Percentiles rank a stretch among this genome's conserved stretches.
phyloP scores from a whole-genome alignment of 2,888 invertebrate species.

The Nomada lathburiana region DNA sequence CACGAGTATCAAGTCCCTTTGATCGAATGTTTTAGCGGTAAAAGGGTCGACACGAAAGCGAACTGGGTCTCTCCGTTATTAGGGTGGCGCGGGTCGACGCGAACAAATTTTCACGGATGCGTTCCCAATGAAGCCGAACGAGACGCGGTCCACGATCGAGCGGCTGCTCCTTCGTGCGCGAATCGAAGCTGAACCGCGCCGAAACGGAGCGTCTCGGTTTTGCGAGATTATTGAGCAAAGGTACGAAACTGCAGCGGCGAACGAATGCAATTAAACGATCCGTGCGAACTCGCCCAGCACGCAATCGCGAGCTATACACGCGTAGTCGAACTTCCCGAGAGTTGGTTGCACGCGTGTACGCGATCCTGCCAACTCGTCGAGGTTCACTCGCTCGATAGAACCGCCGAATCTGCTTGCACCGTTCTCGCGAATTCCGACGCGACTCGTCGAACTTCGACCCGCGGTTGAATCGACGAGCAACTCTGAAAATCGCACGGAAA shows the following conservation, averaged over 20 bases:
- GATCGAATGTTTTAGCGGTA: constrained; percentile 4
- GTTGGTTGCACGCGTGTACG: constrained; percentile 6
- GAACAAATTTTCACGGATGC: neutral
- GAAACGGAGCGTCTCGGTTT: no score
- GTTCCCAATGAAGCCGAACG: no score
- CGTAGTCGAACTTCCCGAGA: constrained; percentile 4
- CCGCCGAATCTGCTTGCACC: neutral
- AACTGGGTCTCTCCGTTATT: neutral
- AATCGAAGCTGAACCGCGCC: neutral
- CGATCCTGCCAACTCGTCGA: neutral
- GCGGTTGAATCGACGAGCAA: neutral
- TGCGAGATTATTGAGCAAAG: neutral
- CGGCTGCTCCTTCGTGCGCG: neutral
- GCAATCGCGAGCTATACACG: neutral
- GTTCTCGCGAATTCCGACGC: neutral
- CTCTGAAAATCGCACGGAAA: neutral
- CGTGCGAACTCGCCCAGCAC: constrained; percentile 7
- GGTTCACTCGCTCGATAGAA: neutral
- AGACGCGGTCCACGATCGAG: neutral
- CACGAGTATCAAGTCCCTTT: constrained; percentile 49
- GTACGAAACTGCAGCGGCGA: neutral
- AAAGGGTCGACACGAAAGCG: neutral
- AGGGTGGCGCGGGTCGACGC: neutral
- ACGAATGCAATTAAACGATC: constrained; percentile 27
- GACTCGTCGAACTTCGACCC: constrained; percentile 14